These are phyloP conservation scores for Passer montanus DNA, from an alignment of 2,113 vertebrate species.

Conservation along the genomic window DNA sequence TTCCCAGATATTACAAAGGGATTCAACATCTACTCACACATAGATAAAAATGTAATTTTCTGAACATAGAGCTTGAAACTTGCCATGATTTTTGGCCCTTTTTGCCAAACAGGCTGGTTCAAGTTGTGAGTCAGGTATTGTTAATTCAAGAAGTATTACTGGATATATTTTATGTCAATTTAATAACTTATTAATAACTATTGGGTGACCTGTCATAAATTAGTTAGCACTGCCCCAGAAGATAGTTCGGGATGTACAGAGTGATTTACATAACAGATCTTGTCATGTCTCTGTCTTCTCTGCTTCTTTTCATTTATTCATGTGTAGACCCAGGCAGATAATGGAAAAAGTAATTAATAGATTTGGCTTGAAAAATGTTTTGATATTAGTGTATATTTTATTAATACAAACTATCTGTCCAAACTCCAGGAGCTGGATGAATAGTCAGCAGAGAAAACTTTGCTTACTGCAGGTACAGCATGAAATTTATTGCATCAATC, in stretches of 20 bases:
- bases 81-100: background rate
- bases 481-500: background rate
- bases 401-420: slow-evolving; percentile 30
- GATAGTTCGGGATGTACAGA: background rate
- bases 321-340: background rate
- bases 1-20: background rate
- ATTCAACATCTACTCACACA: background rate
- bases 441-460: slow-evolving; percentile 2
- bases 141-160: background rate
- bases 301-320: slow-evolving; percentile 56
- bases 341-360: slow-evolving; percentile 46
- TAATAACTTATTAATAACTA: slow-evolving; percentile 36
- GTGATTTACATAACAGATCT: background rate
- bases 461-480: background rate
- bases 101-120: background rate
- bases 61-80: background rate
- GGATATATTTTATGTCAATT: background rate
- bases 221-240: background rate
- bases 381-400: slow-evolving; percentile 35
- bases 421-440: background rate
- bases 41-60: background rate
- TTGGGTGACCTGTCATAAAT: slow-evolving; percentile 1
- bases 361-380: slow-evolving; percentile 46
- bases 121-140: background rate
- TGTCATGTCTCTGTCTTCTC: background rate